Conservation (phyloP, 2,888 invertebrate genomes). For the Neocrepidodera transversa region DNA sequence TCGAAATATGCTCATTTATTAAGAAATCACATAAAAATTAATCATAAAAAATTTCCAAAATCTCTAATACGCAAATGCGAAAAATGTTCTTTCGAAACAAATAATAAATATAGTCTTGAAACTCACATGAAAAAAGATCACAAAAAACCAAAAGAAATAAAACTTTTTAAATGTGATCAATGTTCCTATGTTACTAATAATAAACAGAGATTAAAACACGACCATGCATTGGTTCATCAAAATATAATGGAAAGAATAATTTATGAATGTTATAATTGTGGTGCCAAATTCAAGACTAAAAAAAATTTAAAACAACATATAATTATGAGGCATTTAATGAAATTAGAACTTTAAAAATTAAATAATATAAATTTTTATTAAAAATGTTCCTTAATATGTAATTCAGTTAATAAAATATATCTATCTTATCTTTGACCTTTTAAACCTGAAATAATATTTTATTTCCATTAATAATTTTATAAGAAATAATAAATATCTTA, state of each 20-base stretch:
- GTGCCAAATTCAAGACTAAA: neutral
- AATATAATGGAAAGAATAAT: neutral
- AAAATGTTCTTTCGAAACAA: neutral
- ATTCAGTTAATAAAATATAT: too few species aligned
- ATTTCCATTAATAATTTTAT: too few species aligned
- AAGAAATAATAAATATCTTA: too few species aligned
- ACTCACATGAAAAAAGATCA: conserved; percentile 9
- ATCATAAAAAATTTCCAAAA: neutral
- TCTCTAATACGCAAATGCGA: conserved; percentile 1
- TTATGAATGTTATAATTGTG: neutral
- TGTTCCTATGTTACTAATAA: neutral
- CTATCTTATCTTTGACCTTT: too few species aligned
- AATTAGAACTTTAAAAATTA: too few species aligned
- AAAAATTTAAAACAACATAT: neutral
- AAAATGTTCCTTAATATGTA: too few species aligned
- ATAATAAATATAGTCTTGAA: conserved; percentile 3
- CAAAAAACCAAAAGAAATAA: neutral
- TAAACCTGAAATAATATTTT: too few species aligned
- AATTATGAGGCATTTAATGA: neutral
- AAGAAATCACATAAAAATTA: conserved; percentile 9
- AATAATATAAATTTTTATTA: too few species aligned
- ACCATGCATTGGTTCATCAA: neutral
- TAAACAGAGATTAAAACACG: neutral
- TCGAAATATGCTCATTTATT: conserved; percentile 17
- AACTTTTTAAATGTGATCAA: neutral